phyloP scores from a whole-genome alignment of 2,797 vertebrate species.

The Tympanoctomys barrerae region DNA sequence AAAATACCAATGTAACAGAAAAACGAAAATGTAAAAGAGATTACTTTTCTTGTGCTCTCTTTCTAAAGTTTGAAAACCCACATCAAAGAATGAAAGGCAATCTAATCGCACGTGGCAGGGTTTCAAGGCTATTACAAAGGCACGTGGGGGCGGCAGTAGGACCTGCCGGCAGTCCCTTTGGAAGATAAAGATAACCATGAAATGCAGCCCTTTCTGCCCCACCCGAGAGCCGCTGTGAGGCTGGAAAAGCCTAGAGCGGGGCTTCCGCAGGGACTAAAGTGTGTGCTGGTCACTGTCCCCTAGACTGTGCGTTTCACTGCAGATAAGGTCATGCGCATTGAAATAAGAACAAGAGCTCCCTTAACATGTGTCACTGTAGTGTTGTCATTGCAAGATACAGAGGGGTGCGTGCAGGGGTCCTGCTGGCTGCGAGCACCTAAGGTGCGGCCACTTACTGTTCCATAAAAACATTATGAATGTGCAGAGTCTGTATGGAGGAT shows the following conservation, averaged over 20 bases:
- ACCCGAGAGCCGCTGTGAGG: not conserved
- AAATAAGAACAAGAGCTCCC: not conserved
- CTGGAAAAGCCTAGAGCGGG: not conserved
- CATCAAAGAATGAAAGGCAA: slow-evolving; percentile 39
- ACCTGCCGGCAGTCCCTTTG: not conserved
- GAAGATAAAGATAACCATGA: not conserved
- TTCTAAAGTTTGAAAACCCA: slow-evolving; percentile 51
- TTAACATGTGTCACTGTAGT: not conserved
- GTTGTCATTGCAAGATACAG: not conserved
- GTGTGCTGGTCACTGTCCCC: not conserved
- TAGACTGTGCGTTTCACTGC: not conserved
- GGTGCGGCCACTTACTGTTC: not conserved
- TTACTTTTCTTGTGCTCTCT: not conserved
- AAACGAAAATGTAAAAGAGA: not conserved
- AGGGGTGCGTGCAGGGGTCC: not conserved
- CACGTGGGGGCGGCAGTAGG: not conserved
- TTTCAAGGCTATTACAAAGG: not conserved
- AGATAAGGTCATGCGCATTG: not conserved
- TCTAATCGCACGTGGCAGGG: slow-evolving; percentile 6
- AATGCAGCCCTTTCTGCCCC: not conserved
- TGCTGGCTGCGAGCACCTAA: not conserved
- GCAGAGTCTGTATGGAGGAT: not conserved
- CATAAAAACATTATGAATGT: accelerated
- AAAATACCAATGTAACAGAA: not conserved
- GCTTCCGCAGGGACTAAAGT: not conserved